phyloP scores from a whole-genome alignment of 1,140 invertebrate species.

The Augochlora pura region DNA sequence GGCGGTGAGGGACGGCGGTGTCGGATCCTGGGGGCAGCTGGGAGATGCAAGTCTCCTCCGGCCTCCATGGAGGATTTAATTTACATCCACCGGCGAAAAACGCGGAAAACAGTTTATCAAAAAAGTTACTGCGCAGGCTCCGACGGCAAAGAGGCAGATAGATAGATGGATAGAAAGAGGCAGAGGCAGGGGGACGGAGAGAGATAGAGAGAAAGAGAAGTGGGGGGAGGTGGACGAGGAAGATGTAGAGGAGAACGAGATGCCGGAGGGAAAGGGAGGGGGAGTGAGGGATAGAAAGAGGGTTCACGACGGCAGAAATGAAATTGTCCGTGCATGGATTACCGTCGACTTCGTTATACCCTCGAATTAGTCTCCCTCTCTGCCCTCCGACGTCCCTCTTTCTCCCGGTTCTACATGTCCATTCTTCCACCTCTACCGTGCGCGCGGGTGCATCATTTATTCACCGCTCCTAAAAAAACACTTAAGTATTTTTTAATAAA shows the following conservation, averaged over 20 bases:
- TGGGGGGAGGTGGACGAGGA: slow-evolving; percentile 8
- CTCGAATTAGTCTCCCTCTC: slow-evolving; percentile 56
- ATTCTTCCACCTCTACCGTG: slow-evolving; percentile 49
- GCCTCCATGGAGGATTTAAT: slow-evolving; percentile 74
- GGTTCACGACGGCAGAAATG: slow-evolving; percentile 61
- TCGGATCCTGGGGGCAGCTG: slow-evolving; percentile 58
- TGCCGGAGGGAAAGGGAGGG: slow-evolving; percentile 49
- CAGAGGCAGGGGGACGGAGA: neutral
- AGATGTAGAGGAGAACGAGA: slow-evolving; percentile 19
- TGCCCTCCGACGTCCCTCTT: slow-evolving; percentile 23
- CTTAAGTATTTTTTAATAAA: slow-evolving; percentile 54
- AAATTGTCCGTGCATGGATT: slow-evolving; percentile 69
- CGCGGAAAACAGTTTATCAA: slow-evolving; percentile 77
- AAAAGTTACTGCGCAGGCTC: slow-evolving; percentile 71
- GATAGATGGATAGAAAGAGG: slow-evolving; percentile 9
- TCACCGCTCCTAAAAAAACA: slow-evolving; percentile 49
- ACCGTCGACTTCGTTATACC: slow-evolving; percentile 66
- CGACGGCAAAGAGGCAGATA: slow-evolving; percentile 28
- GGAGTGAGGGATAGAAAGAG: slow-evolving; percentile 55
- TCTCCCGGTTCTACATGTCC: slow-evolving; percentile 44
- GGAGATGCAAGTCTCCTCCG: slow-evolving; percentile 55
- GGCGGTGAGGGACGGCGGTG: slow-evolving; percentile 21
- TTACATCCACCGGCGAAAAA: slow-evolving; percentile 74
- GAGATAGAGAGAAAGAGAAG: slow-evolving; percentile 5
- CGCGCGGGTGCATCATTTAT: slow-evolving; percentile 48